Percentiles rank a stretch among this genome's conserved stretches.
Evolutionary conservation across 2,113 vertebrate species (phyloP).

Genomic region (Shinisaurus crocodilurus): DNA sequence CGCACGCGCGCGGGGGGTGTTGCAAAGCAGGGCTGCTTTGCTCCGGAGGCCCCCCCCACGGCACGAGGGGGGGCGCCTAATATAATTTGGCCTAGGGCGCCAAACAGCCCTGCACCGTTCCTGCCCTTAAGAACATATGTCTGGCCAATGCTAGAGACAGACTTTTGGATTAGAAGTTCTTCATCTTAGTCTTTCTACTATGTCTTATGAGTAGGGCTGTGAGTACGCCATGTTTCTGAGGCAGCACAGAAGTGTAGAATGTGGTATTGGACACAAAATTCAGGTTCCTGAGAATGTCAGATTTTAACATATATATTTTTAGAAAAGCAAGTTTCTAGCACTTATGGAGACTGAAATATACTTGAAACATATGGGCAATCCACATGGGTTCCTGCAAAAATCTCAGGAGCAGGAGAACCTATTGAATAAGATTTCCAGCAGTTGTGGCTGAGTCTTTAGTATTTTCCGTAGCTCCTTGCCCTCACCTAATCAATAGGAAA

Average conservation of each 20-base stretch:
- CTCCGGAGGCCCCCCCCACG: too few relatives aligned
- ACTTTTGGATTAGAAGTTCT: too few relatives aligned
- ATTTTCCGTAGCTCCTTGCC: background rate
- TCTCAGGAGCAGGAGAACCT: background rate
- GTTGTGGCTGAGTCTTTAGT: background rate
- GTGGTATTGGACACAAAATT: background rate
- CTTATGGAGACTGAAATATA: background rate
- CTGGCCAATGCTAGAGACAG: too few relatives aligned
- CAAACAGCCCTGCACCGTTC: too few relatives aligned
- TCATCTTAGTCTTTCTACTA: too few relatives aligned
- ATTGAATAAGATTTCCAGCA: background rate
- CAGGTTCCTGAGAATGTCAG: background rate
- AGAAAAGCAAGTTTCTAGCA: background rate
- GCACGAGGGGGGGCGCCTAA: too few relatives aligned
- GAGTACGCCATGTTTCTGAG: background rate
- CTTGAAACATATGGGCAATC: background rate
- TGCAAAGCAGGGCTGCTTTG: too few relatives aligned
- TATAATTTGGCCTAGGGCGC: too few relatives aligned
- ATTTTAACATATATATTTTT: background rate
- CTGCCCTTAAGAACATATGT: too few relatives aligned
- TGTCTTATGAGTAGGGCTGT: background rate
- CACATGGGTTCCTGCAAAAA: background rate
- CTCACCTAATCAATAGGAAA: background rate
- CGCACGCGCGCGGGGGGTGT: too few relatives aligned
- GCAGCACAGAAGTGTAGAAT: background rate